phyloP scores from a whole-genome alignment of 2,113 vertebrate species.

The Artemisiospiza belli region DNA sequence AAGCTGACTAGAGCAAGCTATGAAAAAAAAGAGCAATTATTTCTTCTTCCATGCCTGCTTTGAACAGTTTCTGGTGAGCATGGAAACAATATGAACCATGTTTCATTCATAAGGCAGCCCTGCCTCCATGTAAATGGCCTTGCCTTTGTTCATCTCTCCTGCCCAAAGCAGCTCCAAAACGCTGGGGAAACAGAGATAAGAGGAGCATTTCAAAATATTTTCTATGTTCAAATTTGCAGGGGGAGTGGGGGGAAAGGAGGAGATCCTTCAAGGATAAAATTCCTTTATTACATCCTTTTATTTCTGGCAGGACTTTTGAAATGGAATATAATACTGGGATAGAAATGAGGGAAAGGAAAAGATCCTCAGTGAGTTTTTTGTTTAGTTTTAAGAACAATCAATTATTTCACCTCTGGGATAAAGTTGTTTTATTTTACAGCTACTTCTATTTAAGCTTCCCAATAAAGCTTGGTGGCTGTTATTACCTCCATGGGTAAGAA shows the following conservation, averaged over 20 bases:
- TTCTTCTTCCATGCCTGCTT: not conserved
- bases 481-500: not conserved
- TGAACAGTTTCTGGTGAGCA: not conserved
- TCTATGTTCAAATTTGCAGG: not conserved
- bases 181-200: conserved; percentile 49
- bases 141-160: conserved; percentile 17
- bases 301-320: not conserved
- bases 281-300: not conserved
- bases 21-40: not conserved
- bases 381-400: not conserved
- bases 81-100: not conserved
- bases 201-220: not conserved
- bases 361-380: not conserved
- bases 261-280: not conserved
- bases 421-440: not conserved
- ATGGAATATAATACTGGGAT: not conserved
- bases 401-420: not conserved
- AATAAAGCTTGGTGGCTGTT: not conserved
- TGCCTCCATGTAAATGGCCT: not conserved
- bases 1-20: not conserved
- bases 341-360: not conserved
- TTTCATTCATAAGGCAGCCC: not conserved
- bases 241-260: not conserved
- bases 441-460: not conserved
- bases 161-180: not conserved